Evolutionary conservation across 2,888 invertebrate genomes (phyloP), one percentile per base, ranked within the genome.

Genomic region (Mesorhabditis spiculigera): DNA sequence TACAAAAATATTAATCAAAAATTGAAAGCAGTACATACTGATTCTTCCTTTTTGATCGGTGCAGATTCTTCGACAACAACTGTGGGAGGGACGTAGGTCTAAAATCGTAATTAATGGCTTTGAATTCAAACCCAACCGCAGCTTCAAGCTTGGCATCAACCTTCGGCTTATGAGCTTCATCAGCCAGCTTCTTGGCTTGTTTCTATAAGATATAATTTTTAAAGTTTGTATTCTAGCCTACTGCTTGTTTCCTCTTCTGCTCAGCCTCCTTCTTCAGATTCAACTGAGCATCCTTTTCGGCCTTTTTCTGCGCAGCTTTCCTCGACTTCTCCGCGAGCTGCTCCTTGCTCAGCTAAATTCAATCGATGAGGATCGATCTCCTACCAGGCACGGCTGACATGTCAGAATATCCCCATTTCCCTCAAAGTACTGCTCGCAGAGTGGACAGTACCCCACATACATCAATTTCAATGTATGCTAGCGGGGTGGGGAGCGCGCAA

Each of bases 271-370:
- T 50, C n/a, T 50, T 50, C 10, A n/a, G 2, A 10, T 50, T 50
- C 58, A 50, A 50, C n/a, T 50, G 58, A n/a, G 58, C 58, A n/a
- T 50, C 58, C n/a, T 50, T 50, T 50, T 50, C 58, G 58, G 58
- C 58, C n/a, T 50, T 50, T 3, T 50, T 50, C 58, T 13, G n/a
- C 10, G 58, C 58, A n/a, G n/a, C 58, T 50, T n/a, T 10, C n/a
- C 58, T 10, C n/a, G 8, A 10, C n/a, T 50, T 50, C 58, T 50
- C 58, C 10, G n/a, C 58, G 8, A 10, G 58, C n/a, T 50, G 10
- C 58, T 50, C 58, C n/a, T 50, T n/a, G 58, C 58, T 50, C 58
- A 50, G n/a, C 58, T 50, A 50, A 50, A 50, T 28, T 28, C 28
- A 28, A 28, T 28, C 28, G 28, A 28, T 28, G 28, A 28, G 28